Evolutionary conservation across 2,113 vertebrate species (phyloP).

Genomic region (Chrysemys picta): DNA sequence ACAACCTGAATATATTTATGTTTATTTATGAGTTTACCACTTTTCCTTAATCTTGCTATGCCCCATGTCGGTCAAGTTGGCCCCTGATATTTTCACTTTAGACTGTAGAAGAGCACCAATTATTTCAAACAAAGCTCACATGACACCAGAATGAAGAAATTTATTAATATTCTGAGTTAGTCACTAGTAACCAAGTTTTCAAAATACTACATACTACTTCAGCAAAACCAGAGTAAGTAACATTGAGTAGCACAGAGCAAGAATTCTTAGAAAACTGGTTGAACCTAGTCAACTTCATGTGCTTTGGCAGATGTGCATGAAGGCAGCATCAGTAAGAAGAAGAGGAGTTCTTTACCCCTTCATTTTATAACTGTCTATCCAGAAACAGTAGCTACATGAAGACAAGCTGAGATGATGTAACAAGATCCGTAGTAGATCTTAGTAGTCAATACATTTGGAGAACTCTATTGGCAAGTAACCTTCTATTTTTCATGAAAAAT

Average conservation of each 20-base stretch:
- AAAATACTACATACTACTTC: neutral
- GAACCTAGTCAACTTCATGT: neutral
- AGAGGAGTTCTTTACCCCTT: neutral
- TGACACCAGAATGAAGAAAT: neutral
- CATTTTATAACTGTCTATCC: neutral
- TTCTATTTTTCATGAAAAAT: neutral
- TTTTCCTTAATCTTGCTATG: neutral
- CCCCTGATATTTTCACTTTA: neutral
- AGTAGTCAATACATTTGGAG: neutral
- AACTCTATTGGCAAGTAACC: neutral
- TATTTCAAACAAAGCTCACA: neutral
- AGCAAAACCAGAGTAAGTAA: neutral
- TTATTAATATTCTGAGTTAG: neutral
- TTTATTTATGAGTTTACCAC: neutral
- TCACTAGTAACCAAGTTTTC: neutral
- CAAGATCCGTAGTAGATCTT: neutral
- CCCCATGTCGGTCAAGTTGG: neutral
- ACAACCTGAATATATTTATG: fast-evolving
- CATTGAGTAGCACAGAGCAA: neutral
- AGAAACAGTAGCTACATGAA: neutral
- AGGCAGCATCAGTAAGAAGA: neutral
- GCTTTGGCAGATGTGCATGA: neutral
- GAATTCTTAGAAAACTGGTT: neutral
- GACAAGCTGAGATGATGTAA: neutral
- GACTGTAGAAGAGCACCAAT: neutral